Conservation (phyloP, 2,797 vertebrate species). For the Xenops minutus region DNA sequence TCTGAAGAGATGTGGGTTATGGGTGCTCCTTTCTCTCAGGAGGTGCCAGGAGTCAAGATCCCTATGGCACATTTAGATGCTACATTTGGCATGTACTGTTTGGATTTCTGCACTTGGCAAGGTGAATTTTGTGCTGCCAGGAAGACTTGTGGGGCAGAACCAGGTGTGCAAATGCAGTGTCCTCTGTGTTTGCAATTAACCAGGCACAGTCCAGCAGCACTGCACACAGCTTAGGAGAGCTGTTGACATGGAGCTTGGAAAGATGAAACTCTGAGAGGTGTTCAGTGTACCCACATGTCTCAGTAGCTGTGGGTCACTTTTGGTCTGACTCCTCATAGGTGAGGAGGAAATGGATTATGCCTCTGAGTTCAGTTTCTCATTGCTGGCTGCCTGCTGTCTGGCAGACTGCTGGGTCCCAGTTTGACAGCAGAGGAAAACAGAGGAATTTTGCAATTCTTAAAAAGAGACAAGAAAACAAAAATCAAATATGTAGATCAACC, state of each 20-base stretch:
- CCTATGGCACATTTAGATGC: no score
- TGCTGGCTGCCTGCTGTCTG: slow-evolving; percentile 41
- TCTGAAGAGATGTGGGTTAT: neutral
- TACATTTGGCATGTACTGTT: neutral
- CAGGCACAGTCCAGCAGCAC: neutral
- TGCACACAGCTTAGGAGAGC: neutral
- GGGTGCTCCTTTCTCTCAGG: neutral
- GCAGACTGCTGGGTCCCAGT: slow-evolving; percentile 67
- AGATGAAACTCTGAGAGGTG: neutral
- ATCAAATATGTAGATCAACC: neutral
- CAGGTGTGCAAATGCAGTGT: neutral
- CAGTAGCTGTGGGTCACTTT: neutral
- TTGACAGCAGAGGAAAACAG: slow-evolving; percentile 57
- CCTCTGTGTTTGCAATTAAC: neutral
- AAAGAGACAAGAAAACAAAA: neutral
- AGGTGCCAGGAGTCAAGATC: neutral
- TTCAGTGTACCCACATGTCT: fast-evolving
- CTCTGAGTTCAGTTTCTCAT: neutral
- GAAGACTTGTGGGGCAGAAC: neutral
- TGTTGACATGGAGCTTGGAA: neutral
- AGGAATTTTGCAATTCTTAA: neutral
- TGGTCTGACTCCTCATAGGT: neutral
- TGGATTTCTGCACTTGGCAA: neutral
- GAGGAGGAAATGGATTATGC: neutral
- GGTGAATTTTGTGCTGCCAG: neutral